Evolutionary conservation across 1,140 invertebrate genomes (phyloP), one percentile per base, ranked within the genome.

Genomic region (Drosophila jambulina): DNA sequence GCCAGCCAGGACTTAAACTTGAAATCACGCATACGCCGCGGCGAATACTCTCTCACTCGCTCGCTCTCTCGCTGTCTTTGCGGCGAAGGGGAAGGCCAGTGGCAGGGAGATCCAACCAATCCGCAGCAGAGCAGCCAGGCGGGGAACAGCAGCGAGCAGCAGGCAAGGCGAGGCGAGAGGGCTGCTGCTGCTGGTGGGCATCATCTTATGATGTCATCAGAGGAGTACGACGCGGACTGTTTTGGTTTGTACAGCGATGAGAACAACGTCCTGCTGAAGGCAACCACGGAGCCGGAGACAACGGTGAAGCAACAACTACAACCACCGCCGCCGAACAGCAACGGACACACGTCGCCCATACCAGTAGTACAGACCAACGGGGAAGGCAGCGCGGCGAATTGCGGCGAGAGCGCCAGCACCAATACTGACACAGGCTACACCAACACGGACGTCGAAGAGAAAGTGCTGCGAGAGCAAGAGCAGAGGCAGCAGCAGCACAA

Each of bases 131-230:
- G 54, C 34, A 42, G 34, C 34, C 25, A 42, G 4, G 75, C 75
- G 34, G 60, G 40, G 58, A 46, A 69, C 67, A 45, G 32, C 63
- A 61, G 45, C 25, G 54, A 63, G 36, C 48, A 48, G 49, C 62
- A 40, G 43, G 62, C 34, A 43, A 42, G 21, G 63, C 40, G 38
- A 43, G 64, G 62, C 49, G 60, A 42, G 64, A 46, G 48, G 43
- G 54, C 60, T 85, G 72, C 82, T 91, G 82, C 82, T 83, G 77
- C 85, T 90, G 86, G 84, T 91, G 85, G 87, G 87, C 91, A 90
- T 84, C 94, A 94, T 95, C 96, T 95, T 96, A 97, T 97, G 96
- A 97, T 97, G 96, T 97, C 97, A 97, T 97, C 96, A 96, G 97
- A 97, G 96, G 96, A 97, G 96, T 96, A 97, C 96, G 85, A 96